Evolutionary conservation across 53 echinoderm and acorn worm genomes (phyloP).

Genomic region (Luidia sarsii): DNA sequence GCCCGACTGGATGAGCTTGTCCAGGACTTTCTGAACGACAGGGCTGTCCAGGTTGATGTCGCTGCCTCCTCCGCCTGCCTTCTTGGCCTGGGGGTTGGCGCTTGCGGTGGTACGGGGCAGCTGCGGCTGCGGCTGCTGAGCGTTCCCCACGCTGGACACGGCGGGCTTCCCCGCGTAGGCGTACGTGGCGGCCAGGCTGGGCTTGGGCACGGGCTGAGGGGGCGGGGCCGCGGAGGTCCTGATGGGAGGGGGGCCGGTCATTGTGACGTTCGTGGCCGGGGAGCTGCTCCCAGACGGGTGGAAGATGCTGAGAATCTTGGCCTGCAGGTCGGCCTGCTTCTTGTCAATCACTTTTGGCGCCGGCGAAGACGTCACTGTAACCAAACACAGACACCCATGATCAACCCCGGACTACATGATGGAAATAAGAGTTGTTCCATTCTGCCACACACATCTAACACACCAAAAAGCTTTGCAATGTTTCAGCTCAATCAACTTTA

Average conservation of each 20-base stretch:
- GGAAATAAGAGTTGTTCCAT: too few relatives aligned
- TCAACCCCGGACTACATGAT: too few relatives aligned
- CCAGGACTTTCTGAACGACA: slow-evolving; percentile 90
- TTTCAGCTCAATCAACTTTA: too few relatives aligned
- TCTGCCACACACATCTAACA: too few relatives aligned
- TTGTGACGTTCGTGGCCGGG: neutral
- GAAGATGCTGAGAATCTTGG: slow-evolving; percentile 93
- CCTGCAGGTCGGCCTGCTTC: slow-evolving; percentile 63
- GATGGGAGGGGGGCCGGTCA: neutral
- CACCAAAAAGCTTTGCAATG: too few relatives aligned
- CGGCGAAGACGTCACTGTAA: slow-evolving; percentile 26
- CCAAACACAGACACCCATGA: neutral
- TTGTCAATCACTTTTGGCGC: slow-evolving; percentile 15
- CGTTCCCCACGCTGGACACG: neutral
- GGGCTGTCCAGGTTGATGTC: slow-evolving; percentile 91
- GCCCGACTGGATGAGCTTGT: slow-evolving; percentile 90
- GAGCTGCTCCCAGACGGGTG: slow-evolving; percentile 38
- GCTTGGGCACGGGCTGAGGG: neutral
- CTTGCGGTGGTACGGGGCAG: neutral
- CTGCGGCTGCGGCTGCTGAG: neutral
- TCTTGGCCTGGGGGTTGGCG: neutral
- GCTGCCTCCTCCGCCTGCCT: neutral
- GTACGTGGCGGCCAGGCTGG: neutral
- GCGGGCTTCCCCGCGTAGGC: neutral
- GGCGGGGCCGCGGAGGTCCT: neutral